These are phyloP conservation scores for Thereva unica DNA, from an alignment of 2,888 invertebrate genomes.

Conservation along the genomic window DNA sequence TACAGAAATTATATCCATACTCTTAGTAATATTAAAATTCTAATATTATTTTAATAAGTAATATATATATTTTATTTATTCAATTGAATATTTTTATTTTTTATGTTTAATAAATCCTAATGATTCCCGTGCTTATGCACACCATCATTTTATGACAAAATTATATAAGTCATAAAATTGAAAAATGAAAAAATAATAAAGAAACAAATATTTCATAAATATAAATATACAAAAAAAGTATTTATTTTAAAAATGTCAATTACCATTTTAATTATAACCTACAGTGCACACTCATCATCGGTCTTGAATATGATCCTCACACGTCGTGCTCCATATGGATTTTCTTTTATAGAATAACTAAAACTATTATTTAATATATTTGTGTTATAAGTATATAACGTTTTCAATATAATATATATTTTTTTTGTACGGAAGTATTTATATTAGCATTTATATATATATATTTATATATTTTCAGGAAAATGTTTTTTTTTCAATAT, in stretches of 20 bases:
- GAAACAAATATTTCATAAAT: background rate
- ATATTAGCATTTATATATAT: conserved; percentile 2
- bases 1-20: conserved; percentile 16
- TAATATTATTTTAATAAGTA: too few relatives aligned
- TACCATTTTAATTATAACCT: conserved; percentile 30
- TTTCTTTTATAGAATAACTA: conserved; percentile 4
- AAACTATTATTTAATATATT: conserved; percentile 18
- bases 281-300: conserved; percentile 22
- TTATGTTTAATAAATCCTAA: too few relatives aligned
- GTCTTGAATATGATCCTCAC: conserved; percentile 22
- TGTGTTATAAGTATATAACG: conserved; percentile 26
- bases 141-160: background rate
- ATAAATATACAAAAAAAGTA: conserved; percentile 15
- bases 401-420: conserved; percentile 17
- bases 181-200: conserved; percentile 19
- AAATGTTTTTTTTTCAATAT: conserved; percentile 11
- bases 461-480: conserved; percentile 29
- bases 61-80: too few relatives aligned
- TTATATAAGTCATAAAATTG: conserved; percentile 4
- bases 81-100: too few relatives aligned
- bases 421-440: conserved; percentile 32
- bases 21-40: too few relatives aligned
- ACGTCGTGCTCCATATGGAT: conserved; percentile 14
- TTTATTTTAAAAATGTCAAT: conserved; percentile 11
- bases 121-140: too few relatives aligned